Evolutionary conservation across 2,888 invertebrate species (phyloP).

Genomic region (Drosophila nigritarsus): DNA sequence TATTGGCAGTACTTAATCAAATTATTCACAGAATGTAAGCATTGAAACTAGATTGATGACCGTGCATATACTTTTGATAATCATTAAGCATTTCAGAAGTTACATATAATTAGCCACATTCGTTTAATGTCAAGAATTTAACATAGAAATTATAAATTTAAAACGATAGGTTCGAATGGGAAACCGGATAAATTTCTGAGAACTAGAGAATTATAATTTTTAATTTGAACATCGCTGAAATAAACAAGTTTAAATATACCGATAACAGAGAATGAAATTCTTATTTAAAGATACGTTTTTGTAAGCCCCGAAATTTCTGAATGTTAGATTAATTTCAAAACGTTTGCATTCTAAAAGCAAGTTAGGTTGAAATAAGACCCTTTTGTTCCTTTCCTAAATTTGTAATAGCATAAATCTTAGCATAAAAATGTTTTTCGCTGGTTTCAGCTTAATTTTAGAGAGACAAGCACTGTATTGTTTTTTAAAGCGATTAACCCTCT

Average conservation of each 20-base stretch:
- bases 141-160: slow-evolving; percentile 1
- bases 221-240: not conserved
- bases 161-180: not conserved
- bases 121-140: not conserved
- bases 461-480: not conserved
- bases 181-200: not conserved
- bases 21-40: not conserved
- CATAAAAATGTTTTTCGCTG: not conserved
- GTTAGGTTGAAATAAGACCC: not conserved
- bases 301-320: not conserved
- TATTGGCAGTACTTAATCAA: not conserved
- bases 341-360: not conserved
- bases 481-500: not conserved
- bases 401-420: not conserved
- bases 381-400: not conserved
- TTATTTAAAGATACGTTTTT: not conserved
- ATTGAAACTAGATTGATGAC: not conserved
- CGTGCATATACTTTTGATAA: not conserved
- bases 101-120: not conserved
- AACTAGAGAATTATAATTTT: not conserved
- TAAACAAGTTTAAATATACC: not conserved
- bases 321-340: not conserved
- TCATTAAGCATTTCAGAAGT: not conserved
- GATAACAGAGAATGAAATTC: not conserved
- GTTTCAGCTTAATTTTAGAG: not conserved